A percentile compares a stretch with the other conserved stretches of the same genome.
These are phyloP conservation scores for Hemicentrotus pulcherrimus DNA, from an alignment of 35 echinoderm and acorn worm species.

Conservation along the genomic window DNA sequence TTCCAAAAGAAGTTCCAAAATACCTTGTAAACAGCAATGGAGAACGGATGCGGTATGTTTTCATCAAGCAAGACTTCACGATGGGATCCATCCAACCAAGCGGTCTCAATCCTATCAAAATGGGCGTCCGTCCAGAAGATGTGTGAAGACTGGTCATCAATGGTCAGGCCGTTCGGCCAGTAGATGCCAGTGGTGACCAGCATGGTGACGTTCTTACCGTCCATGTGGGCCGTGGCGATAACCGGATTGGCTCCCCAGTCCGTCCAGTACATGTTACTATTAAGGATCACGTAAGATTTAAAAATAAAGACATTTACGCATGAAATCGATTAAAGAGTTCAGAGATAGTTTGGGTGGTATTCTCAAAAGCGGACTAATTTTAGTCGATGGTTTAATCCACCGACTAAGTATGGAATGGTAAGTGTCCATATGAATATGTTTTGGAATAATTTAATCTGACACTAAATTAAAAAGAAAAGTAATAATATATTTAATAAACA, in stretches of 20 bases:
- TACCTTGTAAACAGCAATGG: slow-evolving; percentile 95
- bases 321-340: neutral
- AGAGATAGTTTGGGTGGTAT: too few relatives aligned
- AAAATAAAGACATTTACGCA: neutral
- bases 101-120: slow-evolving; percentile 79
- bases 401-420: too few relatives aligned
- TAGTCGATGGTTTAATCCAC: too few relatives aligned
- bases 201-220: slow-evolving; percentile 48
- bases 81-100: slow-evolving; percentile 64
- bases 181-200: slow-evolving; percentile 61
- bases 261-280: slow-evolving; percentile 86
- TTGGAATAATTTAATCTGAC: too few relatives aligned
- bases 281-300: neutral
- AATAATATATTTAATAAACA: too few relatives aligned
- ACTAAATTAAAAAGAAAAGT: too few relatives aligned
- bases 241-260: slow-evolving; percentile 76
- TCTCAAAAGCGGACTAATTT: neutral
- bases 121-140: slow-evolving; percentile 94
- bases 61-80: slow-evolving; percentile 64
- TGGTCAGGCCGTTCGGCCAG: slow-evolving; percentile 93
- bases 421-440: too few relatives aligned
- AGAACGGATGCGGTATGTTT: slow-evolving; percentile 81
- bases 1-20: slow-evolving; percentile 52
- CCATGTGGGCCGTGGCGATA: slow-evolving; percentile 73
- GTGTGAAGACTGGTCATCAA: slow-evolving; percentile 69